Conservation (phyloP, 2,888 invertebrate species). For the Aricia artaxerxes region DNA sequence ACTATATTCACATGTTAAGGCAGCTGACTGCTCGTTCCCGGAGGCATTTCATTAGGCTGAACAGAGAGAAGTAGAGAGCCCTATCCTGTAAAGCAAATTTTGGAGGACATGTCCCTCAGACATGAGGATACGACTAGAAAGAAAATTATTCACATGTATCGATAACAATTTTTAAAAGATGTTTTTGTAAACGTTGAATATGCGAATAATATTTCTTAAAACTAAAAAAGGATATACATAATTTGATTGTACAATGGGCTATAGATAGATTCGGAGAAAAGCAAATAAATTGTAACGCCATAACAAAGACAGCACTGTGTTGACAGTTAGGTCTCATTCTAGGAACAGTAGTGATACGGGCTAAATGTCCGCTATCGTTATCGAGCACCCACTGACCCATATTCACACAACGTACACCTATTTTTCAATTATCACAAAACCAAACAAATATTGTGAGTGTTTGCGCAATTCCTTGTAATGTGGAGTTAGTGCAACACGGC, state of each 20-base stretch:
- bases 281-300: slow-evolving; percentile 29
- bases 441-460: slow-evolving; percentile 24
- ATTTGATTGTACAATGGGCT: not conserved
- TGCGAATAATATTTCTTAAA: not conserved
- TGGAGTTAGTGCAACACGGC: not conserved
- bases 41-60: too few species aligned
- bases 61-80: too few species aligned
- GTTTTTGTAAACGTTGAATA: not conserved
- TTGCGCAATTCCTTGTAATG: slow-evolving; percentile 1
- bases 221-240: not conserved
- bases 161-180: not conserved
- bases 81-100: too few species aligned
- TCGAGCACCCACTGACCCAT: slow-evolving; percentile 45
- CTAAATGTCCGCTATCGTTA: slow-evolving; percentile 40
- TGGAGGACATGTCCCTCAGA: too few species aligned
- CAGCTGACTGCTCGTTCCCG: too few species aligned
- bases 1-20: not conserved
- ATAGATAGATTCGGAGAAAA: slow-evolving; percentile 25
- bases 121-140: too few species aligned
- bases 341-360: slow-evolving; percentile 50
- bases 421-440: slow-evolving; percentile 22
- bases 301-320: slow-evolving; percentile 53
- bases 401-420: slow-evolving; percentile 31
- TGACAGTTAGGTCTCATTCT: slow-evolving; percentile 57
- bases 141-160: not conserved